Conservation (phyloP, 2,113 vertebrate species). For the Tiliqua scincoides region DNA sequence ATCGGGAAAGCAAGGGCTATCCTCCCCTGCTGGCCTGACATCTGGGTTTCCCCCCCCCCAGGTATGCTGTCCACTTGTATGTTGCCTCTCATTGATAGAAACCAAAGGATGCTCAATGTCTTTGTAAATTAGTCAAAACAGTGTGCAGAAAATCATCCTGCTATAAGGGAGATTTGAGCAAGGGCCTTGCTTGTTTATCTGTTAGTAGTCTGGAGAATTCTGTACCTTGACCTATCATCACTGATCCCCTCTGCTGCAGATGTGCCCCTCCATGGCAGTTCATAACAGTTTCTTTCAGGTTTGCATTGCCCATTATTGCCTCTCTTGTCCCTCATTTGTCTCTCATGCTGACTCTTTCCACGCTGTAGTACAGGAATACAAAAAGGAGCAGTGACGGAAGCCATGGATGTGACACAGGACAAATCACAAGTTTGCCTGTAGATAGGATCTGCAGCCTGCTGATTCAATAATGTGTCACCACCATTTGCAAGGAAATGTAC, state of each 20-base stretch:
- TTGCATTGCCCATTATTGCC: slow-evolving; percentile 32
- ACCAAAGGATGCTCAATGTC: background rate
- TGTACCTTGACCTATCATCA: background rate
- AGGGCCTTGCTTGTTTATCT: background rate
- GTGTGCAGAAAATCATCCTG: background rate
- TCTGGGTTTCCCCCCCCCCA: too few relatives aligned
- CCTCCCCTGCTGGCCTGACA: too few relatives aligned
- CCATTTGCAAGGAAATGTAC: too few relatives aligned
- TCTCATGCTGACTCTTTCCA: background rate
- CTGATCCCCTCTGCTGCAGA: background rate
- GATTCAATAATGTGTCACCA: too few relatives aligned
- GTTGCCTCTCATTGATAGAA: background rate
- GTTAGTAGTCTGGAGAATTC: background rate
- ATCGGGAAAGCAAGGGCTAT: too few relatives aligned
- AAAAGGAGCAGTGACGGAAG: too few relatives aligned
- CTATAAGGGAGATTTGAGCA: background rate
- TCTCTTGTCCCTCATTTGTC: slow-evolving; percentile 43
- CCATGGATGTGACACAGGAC: too few relatives aligned
- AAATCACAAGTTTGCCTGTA: too few relatives aligned
- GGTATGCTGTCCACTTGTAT: background rate
- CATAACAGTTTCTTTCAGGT: background rate
- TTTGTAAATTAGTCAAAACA: slow-evolving; percentile 24
- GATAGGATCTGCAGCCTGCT: too few relatives aligned
- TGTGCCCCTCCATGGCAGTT: too few relatives aligned
- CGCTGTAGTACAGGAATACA: too few relatives aligned